phyloP scores from a whole-genome alignment of 2,113 vertebrate genomes.

The Channa argus region DNA sequence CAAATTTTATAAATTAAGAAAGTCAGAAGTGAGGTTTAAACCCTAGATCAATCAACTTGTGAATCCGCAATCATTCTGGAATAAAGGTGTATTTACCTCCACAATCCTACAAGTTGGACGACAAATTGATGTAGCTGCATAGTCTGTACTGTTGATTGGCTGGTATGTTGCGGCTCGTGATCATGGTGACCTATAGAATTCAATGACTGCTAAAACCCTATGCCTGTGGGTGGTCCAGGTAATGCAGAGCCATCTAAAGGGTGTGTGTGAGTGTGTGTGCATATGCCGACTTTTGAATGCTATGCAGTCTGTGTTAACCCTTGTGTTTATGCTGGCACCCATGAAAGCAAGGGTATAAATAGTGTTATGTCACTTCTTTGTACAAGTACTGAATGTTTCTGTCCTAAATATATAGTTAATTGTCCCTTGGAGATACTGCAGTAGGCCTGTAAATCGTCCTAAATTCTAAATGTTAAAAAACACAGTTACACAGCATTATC shows the following conservation, averaged over 20 bases:
- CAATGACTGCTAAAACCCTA: slow-evolving; percentile 43
- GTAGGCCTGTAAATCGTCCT: too few species aligned
- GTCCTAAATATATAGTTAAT: too few species aligned
- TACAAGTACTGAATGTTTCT: too few species aligned
- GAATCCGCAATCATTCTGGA: neutral
- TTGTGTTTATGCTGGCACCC: slow-evolving; percentile 20
- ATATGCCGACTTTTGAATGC: neutral
- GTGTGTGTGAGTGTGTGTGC: neutral
- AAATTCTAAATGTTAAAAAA: too few species aligned
- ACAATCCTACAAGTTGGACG: neutral
- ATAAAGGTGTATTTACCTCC: neutral
- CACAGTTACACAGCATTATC: too few species aligned
- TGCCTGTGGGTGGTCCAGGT: neutral
- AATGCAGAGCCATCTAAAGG: slow-evolving; percentile 29
- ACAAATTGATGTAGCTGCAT: neutral
- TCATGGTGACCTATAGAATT: slow-evolving; percentile 29
- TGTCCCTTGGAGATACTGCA: too few species aligned
- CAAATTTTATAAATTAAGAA: neutral
- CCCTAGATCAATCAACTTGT: neutral
- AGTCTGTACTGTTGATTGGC: slow-evolving; percentile 26
- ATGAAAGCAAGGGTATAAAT: neutral
- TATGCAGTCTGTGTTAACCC: neutral
- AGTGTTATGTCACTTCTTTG: too few species aligned
- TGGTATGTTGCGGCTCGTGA: slow-evolving; percentile 32
- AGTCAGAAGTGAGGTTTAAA: neutral